phyloP scores from a whole-genome alignment of 92 coral and sea anemone genomes.

The Anthopleura xanthogrammica region DNA sequence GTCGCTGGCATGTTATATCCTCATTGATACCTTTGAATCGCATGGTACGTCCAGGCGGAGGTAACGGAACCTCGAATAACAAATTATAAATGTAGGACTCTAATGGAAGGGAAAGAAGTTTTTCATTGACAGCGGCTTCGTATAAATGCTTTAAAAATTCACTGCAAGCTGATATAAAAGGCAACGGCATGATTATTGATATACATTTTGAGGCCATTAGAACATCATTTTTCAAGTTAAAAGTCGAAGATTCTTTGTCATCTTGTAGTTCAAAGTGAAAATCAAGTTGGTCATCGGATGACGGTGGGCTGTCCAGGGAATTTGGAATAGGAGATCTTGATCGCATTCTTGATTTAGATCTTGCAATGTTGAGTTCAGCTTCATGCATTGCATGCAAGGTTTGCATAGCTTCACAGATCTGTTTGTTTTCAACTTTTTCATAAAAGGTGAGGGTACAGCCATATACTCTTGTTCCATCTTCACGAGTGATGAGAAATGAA shows the following conservation, averaged over 20 bases:
- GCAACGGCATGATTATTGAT: slow-evolving; percentile 80
- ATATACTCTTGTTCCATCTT: slow-evolving; percentile 91
- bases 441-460: slow-evolving; percentile 88
- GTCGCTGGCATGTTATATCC: slow-evolving; percentile 85
- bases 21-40: slow-evolving; percentile 69
- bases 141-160: slow-evolving; percentile 68
- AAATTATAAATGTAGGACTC: slow-evolving; percentile 92
- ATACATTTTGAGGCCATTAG: slow-evolving; percentile 85
- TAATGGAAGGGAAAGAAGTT: slow-evolving; percentile 60
- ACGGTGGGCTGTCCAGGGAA: slow-evolving; percentile 43
- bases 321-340: slow-evolving; percentile 64
- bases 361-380: slow-evolving; percentile 77
- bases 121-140: slow-evolving; percentile 56
- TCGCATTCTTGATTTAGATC: slow-evolving; percentile 59
- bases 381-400: slow-evolving; percentile 89
- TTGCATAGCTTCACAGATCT: slow-evolving; percentile 89
- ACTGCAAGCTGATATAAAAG: slow-evolving; percentile 82
- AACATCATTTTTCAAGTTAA: slow-evolving; percentile 60
- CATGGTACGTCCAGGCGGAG: slow-evolving; percentile 97
- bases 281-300: slow-evolving; percentile 8
- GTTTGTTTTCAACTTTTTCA: slow-evolving; percentile 75
- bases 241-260: slow-evolving; percentile 54
- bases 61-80: slow-evolving; percentile 91
- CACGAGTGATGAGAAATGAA: slow-evolving; percentile 92
- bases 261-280: slow-evolving; percentile 38